phyloP scores from a whole-genome alignment of 2,113 vertebrate genomes.

The Antechinus stuartii region DNA sequence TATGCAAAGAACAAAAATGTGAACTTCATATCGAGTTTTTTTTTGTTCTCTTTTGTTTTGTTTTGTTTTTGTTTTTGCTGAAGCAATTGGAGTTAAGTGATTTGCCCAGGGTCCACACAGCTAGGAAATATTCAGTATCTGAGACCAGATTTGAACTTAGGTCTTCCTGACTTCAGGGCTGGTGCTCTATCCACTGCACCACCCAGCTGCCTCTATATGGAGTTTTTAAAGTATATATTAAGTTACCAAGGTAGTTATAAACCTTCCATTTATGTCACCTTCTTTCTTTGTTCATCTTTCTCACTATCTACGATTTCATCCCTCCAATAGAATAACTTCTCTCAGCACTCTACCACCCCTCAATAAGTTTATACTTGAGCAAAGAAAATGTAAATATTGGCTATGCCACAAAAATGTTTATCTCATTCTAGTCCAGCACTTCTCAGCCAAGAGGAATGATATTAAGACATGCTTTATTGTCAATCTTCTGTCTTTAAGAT shows the following conservation, averaged over 20 bases:
- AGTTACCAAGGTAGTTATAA: neutral
- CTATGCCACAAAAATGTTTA: neutral
- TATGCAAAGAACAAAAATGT: neutral
- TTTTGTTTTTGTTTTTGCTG: no score
- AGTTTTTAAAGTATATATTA: neutral
- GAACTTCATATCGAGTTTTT: neutral
- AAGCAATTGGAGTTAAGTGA: no score
- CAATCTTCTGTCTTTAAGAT: neutral
- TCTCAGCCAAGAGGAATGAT: neutral
- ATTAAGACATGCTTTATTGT: neutral
- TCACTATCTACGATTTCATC: neutral
- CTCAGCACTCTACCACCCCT: no score
- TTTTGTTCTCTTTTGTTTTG: neutral
- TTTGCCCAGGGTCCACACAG: no score
- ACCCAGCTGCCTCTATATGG: no score
- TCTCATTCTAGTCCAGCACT: neutral
- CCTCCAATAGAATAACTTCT: neutral
- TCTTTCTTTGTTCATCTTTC: neutral
- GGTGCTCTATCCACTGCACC: no score
- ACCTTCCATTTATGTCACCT: neutral
- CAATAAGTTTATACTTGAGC: neutral
- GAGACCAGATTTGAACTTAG: no score
- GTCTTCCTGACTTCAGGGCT: no score
- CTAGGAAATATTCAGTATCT: no score
- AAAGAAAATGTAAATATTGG: neutral